Evolutionary conservation across 2,797 vertebrate species (phyloP).

Genomic region (Enteromius mattozi): DNA sequence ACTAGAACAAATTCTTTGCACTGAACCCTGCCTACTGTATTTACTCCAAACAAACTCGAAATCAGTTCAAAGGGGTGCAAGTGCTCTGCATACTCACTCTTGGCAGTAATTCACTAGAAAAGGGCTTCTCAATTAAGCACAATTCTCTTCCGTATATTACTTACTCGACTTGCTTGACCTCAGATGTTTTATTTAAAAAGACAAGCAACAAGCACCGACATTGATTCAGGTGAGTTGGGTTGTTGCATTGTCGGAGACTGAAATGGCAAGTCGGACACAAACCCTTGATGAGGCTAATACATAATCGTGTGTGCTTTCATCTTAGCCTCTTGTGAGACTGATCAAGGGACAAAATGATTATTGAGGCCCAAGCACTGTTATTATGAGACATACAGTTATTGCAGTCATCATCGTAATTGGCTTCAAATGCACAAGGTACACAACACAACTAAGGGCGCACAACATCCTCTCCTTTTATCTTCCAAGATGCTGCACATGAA

Average conservation of each 20-base stretch:
- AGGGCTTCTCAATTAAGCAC: not conserved
- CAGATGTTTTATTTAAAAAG: slow-evolving; percentile 51
- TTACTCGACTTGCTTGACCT: slow-evolving; percentile 45
- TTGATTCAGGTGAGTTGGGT: slow-evolving; percentile 63
- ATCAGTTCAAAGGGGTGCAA: slow-evolving; percentile 56
- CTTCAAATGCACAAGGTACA: slow-evolving; percentile 57
- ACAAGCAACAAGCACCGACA: slow-evolving; percentile 65
- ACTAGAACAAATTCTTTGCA: not conserved
- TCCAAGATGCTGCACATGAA: slow-evolving; percentile 58
- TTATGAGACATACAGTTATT: slow-evolving; percentile 73
- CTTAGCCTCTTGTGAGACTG: slow-evolving; percentile 71
- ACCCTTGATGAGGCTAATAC: slow-evolving; percentile 59
- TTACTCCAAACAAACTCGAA: slow-evolving; percentile 72
- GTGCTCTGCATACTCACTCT: not conserved
- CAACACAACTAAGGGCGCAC: slow-evolving; percentile 50
- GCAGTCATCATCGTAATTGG: slow-evolving; percentile 72
- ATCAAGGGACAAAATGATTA: slow-evolving; percentile 78
- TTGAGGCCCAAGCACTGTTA: slow-evolving; percentile 70
- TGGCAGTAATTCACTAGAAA: slow-evolving; percentile 3
- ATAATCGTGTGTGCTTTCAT: slow-evolving; percentile 76
- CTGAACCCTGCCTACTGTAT: slow-evolving; percentile 40
- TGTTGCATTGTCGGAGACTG: slow-evolving; percentile 74
- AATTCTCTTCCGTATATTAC: slow-evolving; percentile 60
- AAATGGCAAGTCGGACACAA: slow-evolving; percentile 68
- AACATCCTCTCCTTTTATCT: slow-evolving; percentile 64